Base-by-base conservation (phyloP, 2,113 vertebrate species). In the Nothoprocta pentlandii region DNA sequence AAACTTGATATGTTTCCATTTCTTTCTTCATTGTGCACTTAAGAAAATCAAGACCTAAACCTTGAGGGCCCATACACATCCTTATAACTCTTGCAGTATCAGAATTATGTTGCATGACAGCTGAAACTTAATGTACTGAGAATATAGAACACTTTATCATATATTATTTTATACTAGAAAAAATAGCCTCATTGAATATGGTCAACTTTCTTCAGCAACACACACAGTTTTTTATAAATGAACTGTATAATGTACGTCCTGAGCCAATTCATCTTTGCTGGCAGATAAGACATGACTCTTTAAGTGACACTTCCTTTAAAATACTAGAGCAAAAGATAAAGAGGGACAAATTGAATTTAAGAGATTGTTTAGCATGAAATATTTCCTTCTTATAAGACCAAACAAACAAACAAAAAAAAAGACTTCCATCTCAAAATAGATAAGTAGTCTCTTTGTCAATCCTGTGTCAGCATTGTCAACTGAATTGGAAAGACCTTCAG, bases 261-360 rank as follows among this genome's bases (percentile, higher is more conserved):
- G 16, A 96, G 81, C 76, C 68, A 80, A 93, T 96, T 95, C 26
- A 89, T 87, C 92, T 95, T 17, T 34, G n/a, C 85, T 94, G 96
- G 41, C 41, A 96, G 70, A 64, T 90, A 92, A 96, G 86, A 91
- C 89, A 94, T 42, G 71, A 78, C 73, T 93, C 44, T 36, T 75
- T 95, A 95, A 96, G 94, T 92, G 93, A 86, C 92, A 90, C 47
- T 93, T 91, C 26, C 53, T 80, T 92, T 97, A 91, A 96, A 96
- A 89, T 83, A 93, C 69, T 85, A 89, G 26, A 94, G 73, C 51
- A 77, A 92, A 94, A 88, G 39, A 82, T 70, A 42, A 97, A 91
- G 59, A 87, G 58, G 47, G 42, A 21, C 6, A 92, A 94, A 95
- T 46, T 82, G 39, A 94, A 94, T 80, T 93, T 96, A 93, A 85